Evolutionary conservation across 2,113 vertebrate genomes (phyloP).

Genomic region (Hippoglossus stenolepis): DNA sequence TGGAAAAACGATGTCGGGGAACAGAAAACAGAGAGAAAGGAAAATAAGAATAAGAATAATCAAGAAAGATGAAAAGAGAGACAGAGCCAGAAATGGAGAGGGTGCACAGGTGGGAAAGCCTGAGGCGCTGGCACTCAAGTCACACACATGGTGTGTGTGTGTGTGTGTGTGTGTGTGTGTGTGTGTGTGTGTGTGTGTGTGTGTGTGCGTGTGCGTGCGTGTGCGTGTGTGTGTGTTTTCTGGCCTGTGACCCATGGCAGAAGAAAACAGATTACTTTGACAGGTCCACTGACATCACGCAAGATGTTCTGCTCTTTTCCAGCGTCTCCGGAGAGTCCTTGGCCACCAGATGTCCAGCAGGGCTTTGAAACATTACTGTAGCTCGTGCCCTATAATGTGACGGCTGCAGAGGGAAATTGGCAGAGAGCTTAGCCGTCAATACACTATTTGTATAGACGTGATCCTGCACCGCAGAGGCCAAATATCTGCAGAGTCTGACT

Average conservation of each 20-base stretch:
- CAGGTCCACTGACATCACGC: conserved; percentile 56
- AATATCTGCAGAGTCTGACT: conserved; percentile 15
- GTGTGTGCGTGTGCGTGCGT: conserved; percentile 15
- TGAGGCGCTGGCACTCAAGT: conserved; percentile 12
- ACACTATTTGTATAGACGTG: conserved; percentile 41
- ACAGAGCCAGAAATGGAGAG: not conserved
- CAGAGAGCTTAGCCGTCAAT: conserved; percentile 28
- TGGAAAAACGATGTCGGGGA: not conserved
- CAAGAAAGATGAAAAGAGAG: conserved; percentile 6
- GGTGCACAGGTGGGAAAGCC: conserved; percentile 48
- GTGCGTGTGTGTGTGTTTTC: conserved; percentile 27
- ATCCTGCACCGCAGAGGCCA: conserved; percentile 37
- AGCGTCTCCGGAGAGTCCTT: conserved; percentile 57
- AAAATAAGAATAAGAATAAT: not conserved
- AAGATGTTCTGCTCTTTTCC: conserved; percentile 56
- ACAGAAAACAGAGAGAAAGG: not conserved
- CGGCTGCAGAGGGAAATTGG: conserved; percentile 33
- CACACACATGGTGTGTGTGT: conserved; percentile 1
- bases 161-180: not conserved
- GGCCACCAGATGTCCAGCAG: conserved; percentile 38
- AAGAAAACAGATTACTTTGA: conserved; percentile 64
- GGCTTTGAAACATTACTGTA: conserved; percentile 25
- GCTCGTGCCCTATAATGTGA: conserved; percentile 25
- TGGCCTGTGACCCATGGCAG: conserved; percentile 48
- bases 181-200: not conserved